phyloP scores from a whole-genome alignment of 2,888 invertebrate genomes.

The Trachelus stipa region DNA sequence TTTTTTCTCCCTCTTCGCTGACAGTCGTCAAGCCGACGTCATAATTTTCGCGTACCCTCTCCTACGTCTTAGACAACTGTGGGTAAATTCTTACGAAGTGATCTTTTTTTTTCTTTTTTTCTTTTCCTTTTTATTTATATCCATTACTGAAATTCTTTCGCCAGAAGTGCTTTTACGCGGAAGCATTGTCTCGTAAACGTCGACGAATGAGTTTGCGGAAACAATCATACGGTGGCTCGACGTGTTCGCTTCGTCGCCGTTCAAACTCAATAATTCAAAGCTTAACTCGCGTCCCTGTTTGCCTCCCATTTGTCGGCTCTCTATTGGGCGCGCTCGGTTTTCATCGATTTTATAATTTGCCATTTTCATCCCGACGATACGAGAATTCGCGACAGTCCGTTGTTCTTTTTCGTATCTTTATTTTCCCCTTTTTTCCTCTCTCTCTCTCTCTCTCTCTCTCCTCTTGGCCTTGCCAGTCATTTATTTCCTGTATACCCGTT shows the following conservation, averaged over 20 bases:
- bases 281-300: neutral
- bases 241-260: neutral
- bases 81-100: no score
- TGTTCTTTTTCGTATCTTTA: neutral
- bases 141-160: neutral
- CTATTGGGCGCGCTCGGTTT: neutral
- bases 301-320: neutral
- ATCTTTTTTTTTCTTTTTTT: conserved; percentile 18
- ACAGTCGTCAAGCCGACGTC: conserved; percentile 4
- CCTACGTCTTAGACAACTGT: no score
- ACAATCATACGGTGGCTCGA: neutral
- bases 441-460: neutral
- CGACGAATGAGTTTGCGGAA: neutral
- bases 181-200: neutral
- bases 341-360: neutral
- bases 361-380: neutral
- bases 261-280: conserved; percentile 2
- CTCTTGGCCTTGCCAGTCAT: conserved; percentile 13
- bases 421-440: neutral
- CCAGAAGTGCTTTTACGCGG: neutral
- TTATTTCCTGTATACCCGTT: conserved; percentile 15
- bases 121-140: neutral
- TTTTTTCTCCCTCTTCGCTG: neutral
- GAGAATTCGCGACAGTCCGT: neutral
- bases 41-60: neutral